phyloP scores from a whole-genome alignment of 2,113 vertebrate species.

The Tichodroma muraria region DNA sequence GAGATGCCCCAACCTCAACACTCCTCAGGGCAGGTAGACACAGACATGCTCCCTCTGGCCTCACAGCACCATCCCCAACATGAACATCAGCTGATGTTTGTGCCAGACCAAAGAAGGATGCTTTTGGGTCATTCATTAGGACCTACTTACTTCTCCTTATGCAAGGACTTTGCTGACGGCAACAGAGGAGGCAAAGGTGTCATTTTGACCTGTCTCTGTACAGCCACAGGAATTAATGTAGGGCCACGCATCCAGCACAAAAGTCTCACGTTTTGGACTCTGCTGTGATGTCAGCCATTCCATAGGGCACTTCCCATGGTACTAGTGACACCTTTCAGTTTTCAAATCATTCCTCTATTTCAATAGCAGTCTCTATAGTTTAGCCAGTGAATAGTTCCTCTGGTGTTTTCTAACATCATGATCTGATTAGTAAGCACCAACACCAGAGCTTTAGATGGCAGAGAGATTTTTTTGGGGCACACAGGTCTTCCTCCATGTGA shows the following conservation, averaged over 20 bases:
- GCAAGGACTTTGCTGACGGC: neutral
- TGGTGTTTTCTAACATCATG: neutral
- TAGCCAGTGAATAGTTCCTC: neutral
- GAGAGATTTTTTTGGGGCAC: neutral
- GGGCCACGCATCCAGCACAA: neutral
- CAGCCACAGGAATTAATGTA: neutral
- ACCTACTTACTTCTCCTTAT: neutral
- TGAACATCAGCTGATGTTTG: neutral
- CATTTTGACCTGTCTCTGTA: neutral
- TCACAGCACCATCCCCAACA: neutral
- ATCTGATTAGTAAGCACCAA: neutral
- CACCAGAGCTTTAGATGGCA: neutral
- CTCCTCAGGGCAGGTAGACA: neutral
- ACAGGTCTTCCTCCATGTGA: neutral
- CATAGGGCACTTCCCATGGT: neutral
- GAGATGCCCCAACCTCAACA: too few relatives aligned
- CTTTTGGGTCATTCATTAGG: neutral
- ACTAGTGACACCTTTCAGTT: neutral
- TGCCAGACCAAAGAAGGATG: neutral
- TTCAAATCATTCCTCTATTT: neutral
- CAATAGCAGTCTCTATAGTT: neutral
- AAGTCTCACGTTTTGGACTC: neutral
- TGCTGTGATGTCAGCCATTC: neutral
- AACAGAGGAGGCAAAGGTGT: neutral
- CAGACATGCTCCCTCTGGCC: neutral